A percentile compares a stretch with the other conserved stretches of the same genome.
Evolutionary conservation across 2,113 vertebrate genomes (phyloP).

Genomic region (Otolemur garnettii): DNA sequence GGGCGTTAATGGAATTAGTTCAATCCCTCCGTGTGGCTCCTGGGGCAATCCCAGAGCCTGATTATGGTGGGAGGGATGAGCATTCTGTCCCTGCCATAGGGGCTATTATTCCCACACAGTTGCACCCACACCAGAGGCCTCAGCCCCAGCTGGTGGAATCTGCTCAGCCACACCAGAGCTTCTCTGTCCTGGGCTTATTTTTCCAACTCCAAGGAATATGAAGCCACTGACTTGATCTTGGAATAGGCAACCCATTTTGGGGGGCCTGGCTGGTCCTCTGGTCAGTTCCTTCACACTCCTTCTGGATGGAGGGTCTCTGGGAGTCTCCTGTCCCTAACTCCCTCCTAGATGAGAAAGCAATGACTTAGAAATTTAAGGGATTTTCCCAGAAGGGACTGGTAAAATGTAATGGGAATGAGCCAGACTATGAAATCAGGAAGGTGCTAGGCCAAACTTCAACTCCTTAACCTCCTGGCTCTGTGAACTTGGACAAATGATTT

Average conservation of each 20-base stretch:
- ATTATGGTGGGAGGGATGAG: background rate
- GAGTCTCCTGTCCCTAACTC: no score
- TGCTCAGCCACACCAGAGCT: accelerated
- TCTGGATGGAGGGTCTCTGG: background rate
- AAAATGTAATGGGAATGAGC: no score
- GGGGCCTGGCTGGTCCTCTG: background rate
- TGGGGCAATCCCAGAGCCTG: background rate
- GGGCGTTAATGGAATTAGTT: no score
- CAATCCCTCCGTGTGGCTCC: accelerated
- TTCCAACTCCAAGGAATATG: background rate
- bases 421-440: background rate
- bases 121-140: background rate
- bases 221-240: accelerated
- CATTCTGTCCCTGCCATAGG: background rate
- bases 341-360: background rate
- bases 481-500: background rate
- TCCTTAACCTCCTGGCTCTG: background rate
- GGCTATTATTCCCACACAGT: background rate
- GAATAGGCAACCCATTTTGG: background rate
- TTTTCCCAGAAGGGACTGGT: no score
- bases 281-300: background rate
- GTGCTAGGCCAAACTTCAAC: background rate
- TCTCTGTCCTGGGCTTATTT: no score
- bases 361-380: background rate
- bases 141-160: background rate